Base-by-base conservation (phyloP, 2,888 invertebrate genomes). In the Synergus gifuensis region DNA sequence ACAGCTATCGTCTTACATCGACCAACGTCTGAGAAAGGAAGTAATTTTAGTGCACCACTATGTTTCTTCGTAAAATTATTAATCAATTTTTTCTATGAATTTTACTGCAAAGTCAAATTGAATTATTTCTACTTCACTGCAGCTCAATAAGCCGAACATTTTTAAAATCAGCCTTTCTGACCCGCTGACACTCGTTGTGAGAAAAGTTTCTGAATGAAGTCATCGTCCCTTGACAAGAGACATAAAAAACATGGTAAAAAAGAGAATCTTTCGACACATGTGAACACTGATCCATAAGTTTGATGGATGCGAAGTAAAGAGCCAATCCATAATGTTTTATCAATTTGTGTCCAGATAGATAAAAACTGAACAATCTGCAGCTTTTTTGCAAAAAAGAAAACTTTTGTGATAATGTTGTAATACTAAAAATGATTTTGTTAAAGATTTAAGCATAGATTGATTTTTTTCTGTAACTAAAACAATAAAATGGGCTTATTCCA, bases 401-500 rank as follows among this genome's bases (percentile, higher is more conserved):
- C 12, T 49, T 14, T 49, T n/a, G 54, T 8, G 7, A n/a, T 4
- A 7, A n/a, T n/a, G 7, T 54, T 7, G n/a, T n/a, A 22, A 60
- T 12, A 11, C 0, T 60, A 22, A 22, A 22, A 60, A 22, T 12
- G 22, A 22, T 60, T 2, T 60, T 22, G 4, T 60, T 60, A 60
- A 22, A n/a, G 18, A 60, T 60, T 9, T 22, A 11, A 22, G 46
- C 2, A 46, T 9, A 11, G 2, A 54, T 42, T 66, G 64, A 66
- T 42, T 66, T 16, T 16, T 40, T 16, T 36, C n/a, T 9, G 36
- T 11, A 66, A n/a, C n/a, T 40, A 76, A 76, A 78, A 67, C 78
- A 80, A 76, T 79, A 79, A 81, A 79, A 73, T 49, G 67, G 80
- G 76, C 58, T 62, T 77, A 69, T 77, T 54, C 78, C 62, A 69